Conservation (phyloP, 2,888 invertebrate species). For the Rosalia funebris region DNA sequence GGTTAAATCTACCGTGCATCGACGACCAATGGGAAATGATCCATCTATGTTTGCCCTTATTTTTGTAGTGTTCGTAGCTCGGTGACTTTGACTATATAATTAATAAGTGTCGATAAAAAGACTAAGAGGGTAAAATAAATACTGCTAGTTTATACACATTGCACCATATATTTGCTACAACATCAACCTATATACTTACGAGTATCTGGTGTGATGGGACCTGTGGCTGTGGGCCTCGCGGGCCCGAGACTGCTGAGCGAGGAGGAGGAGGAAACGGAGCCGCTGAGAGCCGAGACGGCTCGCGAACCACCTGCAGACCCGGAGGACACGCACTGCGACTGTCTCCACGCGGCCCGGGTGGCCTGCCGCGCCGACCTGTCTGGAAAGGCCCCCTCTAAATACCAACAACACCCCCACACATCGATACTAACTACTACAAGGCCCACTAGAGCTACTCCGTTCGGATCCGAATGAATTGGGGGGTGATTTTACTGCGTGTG, state of each 20-base stretch:
- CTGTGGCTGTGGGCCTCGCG: constrained; percentile 70
- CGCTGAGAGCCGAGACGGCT: constrained; percentile 85
- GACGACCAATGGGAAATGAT: too few species aligned
- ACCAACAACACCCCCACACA: constrained; percentile 64
- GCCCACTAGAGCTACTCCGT: constrained; percentile 18
- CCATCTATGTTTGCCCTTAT: too few species aligned
- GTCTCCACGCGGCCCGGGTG: constrained; percentile 86
- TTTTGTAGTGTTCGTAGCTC: too few species aligned
- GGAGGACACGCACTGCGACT: constrained; percentile 84
- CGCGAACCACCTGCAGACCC: constrained; percentile 55
- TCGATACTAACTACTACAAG: constrained; percentile 51
- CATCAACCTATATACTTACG: constrained; percentile 65
- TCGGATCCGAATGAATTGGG: neutral
- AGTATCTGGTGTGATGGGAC: constrained; percentile 79
- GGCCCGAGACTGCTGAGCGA: constrained; percentile 73
- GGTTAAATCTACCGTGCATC: too few species aligned
- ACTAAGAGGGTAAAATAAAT: too few species aligned
- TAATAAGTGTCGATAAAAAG: too few species aligned
- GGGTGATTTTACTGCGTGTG: constrained; percentile 6
- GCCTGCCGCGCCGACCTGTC: constrained; percentile 90
- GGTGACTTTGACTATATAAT: too few species aligned
- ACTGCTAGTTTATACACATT: too few species aligned
- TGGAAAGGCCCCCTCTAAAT: constrained; percentile 72
- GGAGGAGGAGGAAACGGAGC: constrained; percentile 77
- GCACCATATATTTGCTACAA: too few species aligned